phyloP scores from a whole-genome alignment of 2,797 vertebrate species.

The Masticophis lateralis region DNA sequence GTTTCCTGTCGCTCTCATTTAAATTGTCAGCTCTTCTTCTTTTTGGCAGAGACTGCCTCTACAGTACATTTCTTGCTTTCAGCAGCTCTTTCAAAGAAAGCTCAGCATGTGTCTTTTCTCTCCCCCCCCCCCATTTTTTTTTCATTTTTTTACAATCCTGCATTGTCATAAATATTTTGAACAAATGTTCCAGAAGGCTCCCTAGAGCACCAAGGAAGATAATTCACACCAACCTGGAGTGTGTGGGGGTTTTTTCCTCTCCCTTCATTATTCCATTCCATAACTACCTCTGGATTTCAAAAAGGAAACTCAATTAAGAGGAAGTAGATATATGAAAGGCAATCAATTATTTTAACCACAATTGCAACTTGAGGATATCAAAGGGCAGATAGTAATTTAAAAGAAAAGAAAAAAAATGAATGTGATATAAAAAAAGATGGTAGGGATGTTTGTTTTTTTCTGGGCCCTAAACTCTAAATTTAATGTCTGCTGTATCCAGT shows the following conservation, averaged over 20 bases:
- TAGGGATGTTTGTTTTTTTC: neutral
- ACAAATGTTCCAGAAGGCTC: neutral
- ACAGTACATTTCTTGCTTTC: neutral
- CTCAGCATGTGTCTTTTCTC: neutral
- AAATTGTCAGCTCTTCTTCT: neutral
- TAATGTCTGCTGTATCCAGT: neutral
- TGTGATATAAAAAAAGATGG: neutral
- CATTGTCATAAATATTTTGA: neutral
- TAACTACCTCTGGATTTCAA: neutral
- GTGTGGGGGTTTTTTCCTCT: neutral
- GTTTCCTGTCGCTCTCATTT: neutral
- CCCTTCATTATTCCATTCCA: neutral
- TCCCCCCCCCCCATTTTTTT: neutral
- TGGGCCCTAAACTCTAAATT: neutral
- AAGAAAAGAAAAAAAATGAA: too few relatives aligned
- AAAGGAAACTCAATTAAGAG: neutral
- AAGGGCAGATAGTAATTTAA: neutral
- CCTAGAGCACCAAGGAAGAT: neutral
- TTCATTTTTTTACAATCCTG: neutral
- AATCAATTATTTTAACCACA: neutral
- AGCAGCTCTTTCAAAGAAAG: constrained; percentile 9
- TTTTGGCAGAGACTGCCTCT: neutral
- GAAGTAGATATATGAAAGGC: neutral
- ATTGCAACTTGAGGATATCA: neutral
- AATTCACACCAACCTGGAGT: neutral